Conservation (phyloP, 2,797 vertebrate species). For the Aldrovandia affinis region DNA sequence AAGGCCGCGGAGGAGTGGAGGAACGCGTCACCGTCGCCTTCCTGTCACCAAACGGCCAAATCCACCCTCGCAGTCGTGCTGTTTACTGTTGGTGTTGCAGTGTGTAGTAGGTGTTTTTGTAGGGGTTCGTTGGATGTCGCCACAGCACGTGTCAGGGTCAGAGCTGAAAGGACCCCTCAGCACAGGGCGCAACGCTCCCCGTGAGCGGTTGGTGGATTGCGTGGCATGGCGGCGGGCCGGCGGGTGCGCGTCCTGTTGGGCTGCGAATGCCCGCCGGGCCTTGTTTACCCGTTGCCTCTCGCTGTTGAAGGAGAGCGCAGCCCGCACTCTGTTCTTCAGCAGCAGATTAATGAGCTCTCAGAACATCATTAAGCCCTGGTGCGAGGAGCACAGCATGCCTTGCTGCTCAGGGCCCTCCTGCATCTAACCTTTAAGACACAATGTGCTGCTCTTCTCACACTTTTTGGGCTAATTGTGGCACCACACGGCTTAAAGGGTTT, state of each 20-base stretch:
- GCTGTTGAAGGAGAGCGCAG: neutral
- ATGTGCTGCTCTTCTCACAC: neutral
- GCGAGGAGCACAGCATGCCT: neutral
- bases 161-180: neutral
- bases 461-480: neutral
- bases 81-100: neutral
- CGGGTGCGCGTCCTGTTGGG: neutral
- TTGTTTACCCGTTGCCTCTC: neutral
- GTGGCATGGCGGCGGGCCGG: neutral
- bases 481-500: neutral
- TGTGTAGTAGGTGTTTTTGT: neutral
- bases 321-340: neutral
- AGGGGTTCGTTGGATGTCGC: too few species aligned
- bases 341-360: conserved; percentile 22
- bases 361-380: neutral
- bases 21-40: neutral
- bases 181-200: neutral
- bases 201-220: neutral
- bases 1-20: neutral
- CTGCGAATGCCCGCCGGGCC: neutral
- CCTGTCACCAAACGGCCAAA: neutral
- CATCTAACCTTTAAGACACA: conserved; percentile 26
- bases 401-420: neutral
- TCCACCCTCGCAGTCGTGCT: neutral
- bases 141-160: too few species aligned